These are phyloP conservation scores for Melanerpes formicivorus DNA, from an alignment of 2,113 vertebrate species.

Conservation along the genomic window DNA sequence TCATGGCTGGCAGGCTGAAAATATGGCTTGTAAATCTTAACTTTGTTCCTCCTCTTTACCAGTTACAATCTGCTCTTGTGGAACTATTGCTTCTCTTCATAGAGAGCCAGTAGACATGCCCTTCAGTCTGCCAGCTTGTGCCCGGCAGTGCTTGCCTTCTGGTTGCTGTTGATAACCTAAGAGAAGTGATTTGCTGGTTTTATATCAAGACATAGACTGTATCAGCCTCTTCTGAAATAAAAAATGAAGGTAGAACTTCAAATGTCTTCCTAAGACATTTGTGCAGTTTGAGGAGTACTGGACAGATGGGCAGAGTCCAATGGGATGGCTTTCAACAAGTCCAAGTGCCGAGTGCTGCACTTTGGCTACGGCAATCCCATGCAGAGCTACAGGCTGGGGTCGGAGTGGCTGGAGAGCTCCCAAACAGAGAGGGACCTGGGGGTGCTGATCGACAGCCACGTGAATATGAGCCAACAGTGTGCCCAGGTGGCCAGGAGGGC, in stretches of 20 bases:
- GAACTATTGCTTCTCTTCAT: neutral
- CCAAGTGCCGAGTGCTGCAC: too few species aligned
- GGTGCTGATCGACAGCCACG: too few species aligned
- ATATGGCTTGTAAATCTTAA: neutral
- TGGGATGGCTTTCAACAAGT: too few species aligned
- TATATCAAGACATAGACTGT: neutral
- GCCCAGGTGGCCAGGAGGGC: too few species aligned
- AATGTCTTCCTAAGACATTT: neutral
- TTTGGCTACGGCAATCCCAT: too few species aligned
- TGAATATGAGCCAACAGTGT: too few species aligned
- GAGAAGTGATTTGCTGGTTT: neutral
- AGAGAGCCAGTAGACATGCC: neutral
- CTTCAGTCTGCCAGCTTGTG: neutral
- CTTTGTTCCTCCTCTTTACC: neutral
- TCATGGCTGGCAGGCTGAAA: neutral
- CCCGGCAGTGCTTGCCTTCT: neutral
- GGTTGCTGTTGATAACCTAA: neutral
- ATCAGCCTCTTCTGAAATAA: neutral
- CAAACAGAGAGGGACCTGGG: too few species aligned
- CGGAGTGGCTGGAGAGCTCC: too few species aligned
- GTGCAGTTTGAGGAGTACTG: neutral
- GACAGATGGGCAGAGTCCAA: too few species aligned
- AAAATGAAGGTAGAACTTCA: neutral
- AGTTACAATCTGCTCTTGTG: neutral
- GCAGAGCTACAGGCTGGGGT: too few species aligned